These are phyloP conservation scores for Cosmopolites sordidus DNA, from an alignment of 2,888 invertebrate species.

Conservation along the genomic window DNA sequence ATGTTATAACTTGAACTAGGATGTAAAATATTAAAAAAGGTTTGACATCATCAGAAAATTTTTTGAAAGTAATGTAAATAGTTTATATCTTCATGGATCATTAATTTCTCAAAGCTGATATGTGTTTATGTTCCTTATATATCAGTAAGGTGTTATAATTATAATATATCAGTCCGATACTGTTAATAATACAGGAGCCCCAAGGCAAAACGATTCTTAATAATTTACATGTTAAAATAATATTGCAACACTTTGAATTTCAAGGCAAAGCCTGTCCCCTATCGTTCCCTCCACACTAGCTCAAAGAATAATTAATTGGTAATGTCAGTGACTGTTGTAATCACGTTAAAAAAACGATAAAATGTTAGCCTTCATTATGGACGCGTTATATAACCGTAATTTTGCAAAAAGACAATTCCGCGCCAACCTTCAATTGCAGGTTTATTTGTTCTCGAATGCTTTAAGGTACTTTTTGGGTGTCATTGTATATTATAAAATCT, in stretches of 20 bases:
- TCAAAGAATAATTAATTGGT: conserved; percentile 20
- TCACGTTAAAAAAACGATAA: conserved; percentile 17
- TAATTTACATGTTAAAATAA: conserved; percentile 20
- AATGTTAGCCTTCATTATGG: conserved; percentile 15
- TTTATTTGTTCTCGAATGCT: neutral
- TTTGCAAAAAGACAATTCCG: conserved; percentile 7
- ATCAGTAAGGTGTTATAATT: no score
- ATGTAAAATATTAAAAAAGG: no score
- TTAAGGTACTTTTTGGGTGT: no score
- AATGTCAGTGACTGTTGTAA: conserved; percentile 21
- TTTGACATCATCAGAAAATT: no score
- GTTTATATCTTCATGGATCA: no score
- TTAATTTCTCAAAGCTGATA: no score
- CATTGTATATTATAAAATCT: no score
- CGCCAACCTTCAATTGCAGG: neutral
- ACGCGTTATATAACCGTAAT: conserved; percentile 18
- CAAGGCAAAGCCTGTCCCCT: conserved; percentile 23
- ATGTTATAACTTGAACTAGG: no score
- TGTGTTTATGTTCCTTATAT: no score
- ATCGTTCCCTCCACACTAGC: conserved; percentile 9
- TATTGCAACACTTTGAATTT: conserved; percentile 23
- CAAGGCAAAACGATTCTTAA: conserved; percentile 23
- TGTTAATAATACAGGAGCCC: conserved; percentile 6
- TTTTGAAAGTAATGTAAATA: no score
- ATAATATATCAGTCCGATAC: no score